Percentiles rank a stretch among this genome's conserved stretches.
phyloP scores from a whole-genome alignment of 2,888 invertebrate species.

The Cabera pusaria region DNA sequence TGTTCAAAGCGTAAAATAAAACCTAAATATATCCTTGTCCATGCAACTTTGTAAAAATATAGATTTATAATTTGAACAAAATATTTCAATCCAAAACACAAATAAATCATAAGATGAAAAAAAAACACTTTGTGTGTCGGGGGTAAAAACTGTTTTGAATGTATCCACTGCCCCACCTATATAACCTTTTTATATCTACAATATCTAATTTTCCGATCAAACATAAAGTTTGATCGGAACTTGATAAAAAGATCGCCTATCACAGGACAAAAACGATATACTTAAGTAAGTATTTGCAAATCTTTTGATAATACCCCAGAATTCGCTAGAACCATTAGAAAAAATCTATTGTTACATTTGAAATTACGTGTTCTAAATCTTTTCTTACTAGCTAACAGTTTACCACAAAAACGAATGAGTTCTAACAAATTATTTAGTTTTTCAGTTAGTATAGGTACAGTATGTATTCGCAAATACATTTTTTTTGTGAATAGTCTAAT shows the following conservation, averaged over 20 bases:
- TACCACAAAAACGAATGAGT: slow-evolving; percentile 3
- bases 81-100: too few relatives aligned
- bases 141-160: too few relatives aligned
- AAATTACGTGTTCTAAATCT: slow-evolving; percentile 29
- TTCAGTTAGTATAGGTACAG: neutral
- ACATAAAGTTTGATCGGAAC: slow-evolving; percentile 46
- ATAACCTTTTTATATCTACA: slow-evolving; percentile 4
- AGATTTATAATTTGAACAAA: too few relatives aligned
- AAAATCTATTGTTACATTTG: slow-evolving; percentile 39
- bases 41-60: too few relatives aligned
- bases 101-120: too few relatives aligned
- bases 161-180: too few relatives aligned
- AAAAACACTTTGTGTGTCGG: too few relatives aligned
- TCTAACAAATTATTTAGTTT: slow-evolving; percentile 1
- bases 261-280: slow-evolving; percentile 35
- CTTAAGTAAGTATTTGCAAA: slow-evolving; percentile 38
- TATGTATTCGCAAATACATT: too few relatives aligned
- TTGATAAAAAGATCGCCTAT: slow-evolving; percentile 35
- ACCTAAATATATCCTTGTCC: too few relatives aligned
- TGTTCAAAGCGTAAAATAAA: too few relatives aligned
- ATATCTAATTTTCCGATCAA: slow-evolving; percentile 19
- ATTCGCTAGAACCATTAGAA: slow-evolving; percentile 41
- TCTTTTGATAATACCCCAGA: slow-evolving; percentile 47
- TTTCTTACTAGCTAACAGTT: slow-evolving; percentile 33
- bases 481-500: too few relatives aligned